phyloP scores from a whole-genome alignment of 2,888 invertebrate species.

The Blastobasis adustella region DNA sequence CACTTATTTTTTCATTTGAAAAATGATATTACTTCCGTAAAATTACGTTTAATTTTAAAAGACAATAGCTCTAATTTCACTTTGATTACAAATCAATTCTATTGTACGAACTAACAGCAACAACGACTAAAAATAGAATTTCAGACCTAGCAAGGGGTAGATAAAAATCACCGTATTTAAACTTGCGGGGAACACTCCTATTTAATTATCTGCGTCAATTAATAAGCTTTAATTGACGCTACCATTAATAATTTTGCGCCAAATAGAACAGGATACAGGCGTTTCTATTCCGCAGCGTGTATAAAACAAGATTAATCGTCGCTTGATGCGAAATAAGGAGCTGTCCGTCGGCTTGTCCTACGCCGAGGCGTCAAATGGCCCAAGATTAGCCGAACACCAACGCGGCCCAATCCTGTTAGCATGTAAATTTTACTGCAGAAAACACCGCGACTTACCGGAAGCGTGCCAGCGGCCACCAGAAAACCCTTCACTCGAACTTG shows the following conservation, averaged over 20 bases:
- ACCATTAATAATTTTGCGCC: background rate
- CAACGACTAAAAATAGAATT: no score
- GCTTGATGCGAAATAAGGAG: background rate
- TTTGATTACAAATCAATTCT: no score
- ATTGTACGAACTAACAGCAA: no score
- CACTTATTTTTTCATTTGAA: no score
- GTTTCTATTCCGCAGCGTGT: background rate
- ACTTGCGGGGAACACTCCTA: background rate
- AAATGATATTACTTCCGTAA: no score
- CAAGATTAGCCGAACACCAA: slow-evolving; percentile 1
- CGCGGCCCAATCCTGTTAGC: slow-evolving; percentile 21
- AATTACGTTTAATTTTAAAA: no score
- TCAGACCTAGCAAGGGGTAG: no score
- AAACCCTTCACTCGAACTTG: slow-evolving; percentile 14
- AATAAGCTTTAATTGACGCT: background rate
- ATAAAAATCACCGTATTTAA: no score
- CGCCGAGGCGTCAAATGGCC: background rate
- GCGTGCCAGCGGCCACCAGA: slow-evolving; percentile 9
- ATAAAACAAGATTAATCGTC: slow-evolving; percentile 3
- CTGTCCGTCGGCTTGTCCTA: background rate
- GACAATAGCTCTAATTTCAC: no score
- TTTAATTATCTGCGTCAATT: background rate
- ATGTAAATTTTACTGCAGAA: slow-evolving; percentile 42
- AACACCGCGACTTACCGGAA: slow-evolving; percentile 51
- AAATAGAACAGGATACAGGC: background rate